Evolutionary conservation across 2,888 invertebrate species (phyloP), one percentile per base, ranked within the genome.

Genomic region (Megastigmus dorsalis): DNA sequence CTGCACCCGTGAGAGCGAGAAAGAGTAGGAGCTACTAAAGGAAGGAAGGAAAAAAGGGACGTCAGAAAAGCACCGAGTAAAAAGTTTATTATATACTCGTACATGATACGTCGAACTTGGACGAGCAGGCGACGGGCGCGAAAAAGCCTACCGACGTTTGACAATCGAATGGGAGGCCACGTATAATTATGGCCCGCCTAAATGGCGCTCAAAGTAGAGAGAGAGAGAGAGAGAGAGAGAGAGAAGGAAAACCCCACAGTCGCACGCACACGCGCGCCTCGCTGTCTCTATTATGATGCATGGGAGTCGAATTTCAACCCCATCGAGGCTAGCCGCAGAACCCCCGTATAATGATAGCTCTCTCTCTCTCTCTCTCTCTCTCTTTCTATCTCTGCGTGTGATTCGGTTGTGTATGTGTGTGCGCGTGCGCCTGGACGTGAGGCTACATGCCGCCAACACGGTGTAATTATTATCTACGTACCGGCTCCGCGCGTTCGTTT

Each of bases 251-350:
- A 57, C 20, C 33, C 3, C 33, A 13, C 41, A 43, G 20, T 36
- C 67, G 43, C 55, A 26, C 68, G 63, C 38, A 48, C 79, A 82
- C 84, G 84, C 84, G 85, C 83, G 84, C 82, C 81, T 81, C 18
- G n/a, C n/a, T n/a, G n/a, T 45, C n/a, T 66, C 84, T 82, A 84
- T 84, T 85, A 84, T 84, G 82, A 84, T 84, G 84, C 83, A 84
- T 82, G 85, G 84, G 88, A 87, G 85, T 86, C 84, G 84, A 84
- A 85, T 88, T 86, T 77, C 86, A 84, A 87, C 85, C 87, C 87
- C 84, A 82, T 80, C 33, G 57, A 77, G 83, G 82, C 81, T 81
- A 82, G 84, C 86, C 86, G 78, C 85, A 84, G 79, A 78, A 76
- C 81, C 82, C 82, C 81, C 80, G n/a, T 10, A 10, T 66, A 73